phyloP scores from a whole-genome alignment of 2,113 vertebrate species.

The Cranoglanis bouderius region DNA sequence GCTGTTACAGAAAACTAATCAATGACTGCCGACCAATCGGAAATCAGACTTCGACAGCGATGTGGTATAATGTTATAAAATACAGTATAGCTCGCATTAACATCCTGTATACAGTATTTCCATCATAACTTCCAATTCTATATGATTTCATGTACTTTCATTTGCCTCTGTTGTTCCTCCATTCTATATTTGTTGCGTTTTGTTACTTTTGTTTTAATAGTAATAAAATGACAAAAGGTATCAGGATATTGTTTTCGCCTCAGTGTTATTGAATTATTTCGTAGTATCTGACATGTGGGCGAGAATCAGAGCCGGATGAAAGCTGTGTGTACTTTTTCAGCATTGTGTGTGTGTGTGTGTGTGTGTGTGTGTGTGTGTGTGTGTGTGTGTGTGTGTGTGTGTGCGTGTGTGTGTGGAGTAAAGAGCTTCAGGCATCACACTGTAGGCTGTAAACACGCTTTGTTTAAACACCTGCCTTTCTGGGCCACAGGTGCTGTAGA shows the following conservation, averaged over 20 bases:
- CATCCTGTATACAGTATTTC: neutral
- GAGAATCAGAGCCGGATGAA: neutral
- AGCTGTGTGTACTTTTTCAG: neutral
- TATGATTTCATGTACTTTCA: neutral
- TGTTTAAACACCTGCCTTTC: slow-evolving; percentile 79
- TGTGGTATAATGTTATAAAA: neutral
- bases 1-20: neutral
- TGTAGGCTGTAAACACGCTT: slow-evolving; percentile 62
- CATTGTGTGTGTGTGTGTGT: no score
- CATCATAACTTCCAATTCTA: neutral
- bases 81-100: neutral
- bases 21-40: neutral
- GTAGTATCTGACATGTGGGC: neutral
- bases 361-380: no score
- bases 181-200: neutral
- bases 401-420: neutral
- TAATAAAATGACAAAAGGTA: neutral
- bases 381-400: neutral
- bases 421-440: slow-evolving; percentile 48
- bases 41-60: neutral
- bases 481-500: slow-evolving; percentile 50
- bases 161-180: neutral
- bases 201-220: neutral
- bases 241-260: neutral
- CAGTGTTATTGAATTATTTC: neutral